A percentile compares a stretch with the other conserved stretches of the same genome.
Conservation (phyloP, 2,888 invertebrate species). For the Nomada lathburiana region DNA sequence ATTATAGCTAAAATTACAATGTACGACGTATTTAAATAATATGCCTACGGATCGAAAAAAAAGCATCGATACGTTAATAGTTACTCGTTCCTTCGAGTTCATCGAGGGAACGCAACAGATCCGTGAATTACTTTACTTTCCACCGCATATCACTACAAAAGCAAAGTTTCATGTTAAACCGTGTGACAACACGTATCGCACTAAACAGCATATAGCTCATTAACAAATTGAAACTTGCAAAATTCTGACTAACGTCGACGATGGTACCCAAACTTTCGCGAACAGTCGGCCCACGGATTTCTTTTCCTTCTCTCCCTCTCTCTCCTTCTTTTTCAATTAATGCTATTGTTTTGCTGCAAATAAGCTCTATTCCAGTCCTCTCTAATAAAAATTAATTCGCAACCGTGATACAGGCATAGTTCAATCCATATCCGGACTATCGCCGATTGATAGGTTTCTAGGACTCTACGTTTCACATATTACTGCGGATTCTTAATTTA, state of each 20-base stretch:
- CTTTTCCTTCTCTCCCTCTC: background rate
- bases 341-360: constrained; percentile 7
- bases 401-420: constrained; percentile 9
- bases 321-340: background rate
- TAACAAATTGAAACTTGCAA: constrained; percentile 44
- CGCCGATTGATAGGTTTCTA: constrained; percentile 39
- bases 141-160: constrained; percentile 9
- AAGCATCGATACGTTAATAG: constrained; percentile 3
- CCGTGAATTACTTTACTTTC: background rate
- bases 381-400: background rate
- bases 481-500: constrained; percentile 81
- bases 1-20: constrained; percentile 51
- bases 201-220: constrained; percentile 33
- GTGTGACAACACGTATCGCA: background rate
- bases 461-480: constrained; percentile 71
- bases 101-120: background rate
- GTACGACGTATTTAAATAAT: background rate
- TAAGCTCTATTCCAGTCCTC: constrained; percentile 9
- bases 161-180: constrained; percentile 11
- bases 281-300: background rate
- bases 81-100: background rate
- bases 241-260: constrained; percentile 19
- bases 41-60: background rate
- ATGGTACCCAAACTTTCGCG: constrained; percentile 20
- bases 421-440: constrained; percentile 30